A percentile compares a stretch with the other conserved stretches of the same genome.
Conservation (phyloP, 2,113 vertebrate genomes). For the Todiramphus saurophagus region DNA sequence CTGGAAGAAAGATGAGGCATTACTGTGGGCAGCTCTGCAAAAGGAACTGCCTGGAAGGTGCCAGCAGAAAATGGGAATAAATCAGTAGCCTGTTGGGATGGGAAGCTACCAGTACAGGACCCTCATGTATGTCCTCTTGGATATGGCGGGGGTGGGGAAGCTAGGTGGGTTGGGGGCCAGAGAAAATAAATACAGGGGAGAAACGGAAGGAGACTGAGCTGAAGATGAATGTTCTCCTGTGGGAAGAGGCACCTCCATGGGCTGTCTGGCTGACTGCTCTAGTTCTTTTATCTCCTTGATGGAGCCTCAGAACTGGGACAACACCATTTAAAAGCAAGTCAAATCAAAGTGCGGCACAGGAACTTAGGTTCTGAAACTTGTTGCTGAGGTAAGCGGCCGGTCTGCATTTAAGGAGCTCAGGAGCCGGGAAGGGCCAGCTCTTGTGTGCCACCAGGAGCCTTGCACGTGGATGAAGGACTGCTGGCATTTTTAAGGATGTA, state of each 20-base stretch:
- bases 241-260: neutral
- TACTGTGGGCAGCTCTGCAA: neutral
- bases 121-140: neutral
- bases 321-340: neutral
- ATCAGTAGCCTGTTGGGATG: neutral
- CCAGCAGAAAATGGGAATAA: neutral
- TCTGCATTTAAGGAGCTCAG: neutral
- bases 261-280: conserved; percentile 36
- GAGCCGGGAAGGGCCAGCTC: neutral
- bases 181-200: neutral
- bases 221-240: neutral
- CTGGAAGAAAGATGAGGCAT: neutral
- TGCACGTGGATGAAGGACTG: accelerated
- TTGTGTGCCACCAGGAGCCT: neutral
- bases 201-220: neutral
- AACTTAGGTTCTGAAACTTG: neutral
- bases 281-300: conserved; percentile 22
- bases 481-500: neutral
- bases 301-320: conserved; percentile 24
- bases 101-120: neutral
- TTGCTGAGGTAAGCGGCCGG: neutral
- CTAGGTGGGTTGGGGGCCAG: neutral
- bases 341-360: neutral
- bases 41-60: neutral
- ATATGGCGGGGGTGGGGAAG: neutral